These are phyloP conservation scores for Sakesphorus luctuosus DNA, from an alignment of 2,113 vertebrate species.

Conservation along the genomic window DNA sequence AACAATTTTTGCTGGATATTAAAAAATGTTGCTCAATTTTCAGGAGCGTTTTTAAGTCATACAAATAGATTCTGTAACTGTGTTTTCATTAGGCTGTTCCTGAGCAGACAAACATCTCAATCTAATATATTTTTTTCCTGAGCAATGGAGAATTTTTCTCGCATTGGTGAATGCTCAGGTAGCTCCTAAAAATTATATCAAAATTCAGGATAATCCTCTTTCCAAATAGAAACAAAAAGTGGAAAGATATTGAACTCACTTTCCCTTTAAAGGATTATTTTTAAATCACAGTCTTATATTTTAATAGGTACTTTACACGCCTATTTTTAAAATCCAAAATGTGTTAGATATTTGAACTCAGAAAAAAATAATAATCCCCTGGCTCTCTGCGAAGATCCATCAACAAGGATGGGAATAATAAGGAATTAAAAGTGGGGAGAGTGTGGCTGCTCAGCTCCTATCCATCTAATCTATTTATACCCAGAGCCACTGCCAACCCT, in stretches of 20 bases:
- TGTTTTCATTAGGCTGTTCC: background rate
- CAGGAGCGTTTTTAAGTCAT: background rate
- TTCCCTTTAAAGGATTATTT: background rate
- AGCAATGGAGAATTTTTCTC: background rate
- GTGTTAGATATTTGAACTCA: background rate
- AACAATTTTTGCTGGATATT: background rate
- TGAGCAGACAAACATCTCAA: background rate
- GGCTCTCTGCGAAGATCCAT: background rate
- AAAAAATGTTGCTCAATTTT: background rate
- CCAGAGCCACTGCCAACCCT: background rate
- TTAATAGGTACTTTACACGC: background rate
- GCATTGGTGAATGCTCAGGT: background rate
- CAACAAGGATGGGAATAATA: background rate
- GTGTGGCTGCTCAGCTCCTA: background rate
- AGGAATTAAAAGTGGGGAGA: background rate
- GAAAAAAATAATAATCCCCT: background rate
- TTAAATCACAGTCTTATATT: background rate
- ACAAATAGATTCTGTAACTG: background rate
- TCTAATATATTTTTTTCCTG: background rate
- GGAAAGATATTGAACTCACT: background rate
- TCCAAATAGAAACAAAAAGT: background rate
- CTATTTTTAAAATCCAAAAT: background rate
- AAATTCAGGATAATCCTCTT: background rate
- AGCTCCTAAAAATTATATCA: background rate
- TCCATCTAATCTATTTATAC: background rate